Evolutionary conservation across 2,797 vertebrate species (phyloP), one percentile per base, ranked within the genome.

Genomic region (Phylloscopus collybita): DNA sequence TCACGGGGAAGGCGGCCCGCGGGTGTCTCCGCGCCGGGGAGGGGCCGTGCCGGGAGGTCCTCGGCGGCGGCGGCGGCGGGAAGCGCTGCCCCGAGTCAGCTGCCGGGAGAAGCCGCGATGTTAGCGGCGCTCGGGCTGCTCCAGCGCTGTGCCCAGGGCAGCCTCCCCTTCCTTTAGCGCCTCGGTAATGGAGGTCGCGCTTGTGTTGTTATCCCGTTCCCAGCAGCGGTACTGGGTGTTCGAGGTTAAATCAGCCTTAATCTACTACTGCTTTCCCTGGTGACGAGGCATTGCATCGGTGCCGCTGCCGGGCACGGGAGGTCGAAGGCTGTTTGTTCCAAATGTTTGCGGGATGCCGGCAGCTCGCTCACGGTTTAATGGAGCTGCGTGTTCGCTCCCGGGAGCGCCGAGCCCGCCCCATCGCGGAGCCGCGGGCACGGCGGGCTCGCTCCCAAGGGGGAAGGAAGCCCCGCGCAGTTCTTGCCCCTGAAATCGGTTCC

Each of bases 301-400:
- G 89, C 60, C 29, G 50, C 59, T 57, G 74, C 34, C 5, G 34
- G 47, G 80, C n/a, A 1, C 5, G 57, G 65, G 11, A 45, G 72
- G 53, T 20, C 30, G 44, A 13, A 53, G 84, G 64, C n/a, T 11
- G 42, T 15, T 45, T 9, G 20, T 26, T 32, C 1, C 8, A 5
- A 3, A 29, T 4, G 56, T 47, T 62, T 7, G 61, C 27, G 9
- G 57, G 56, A 6, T 32, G 89, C 56, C 9, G 61, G 34, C 66
- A 9, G 61, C 40, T 90, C 47, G 0, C 5, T 54, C 14, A 1
- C 4, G 10, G 26, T 44, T 44, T 36, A 1, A 13, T 2, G 7
- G 34, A 21, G 51, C 34, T 8, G 62, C 7, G 12, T 16, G 54
- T 42, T 20, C 30, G 8, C 47, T 53, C n/a, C 21, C 40, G 47